Percentiles rank a stretch among this genome's conserved stretches.
Conservation (phyloP, 2,113 vertebrate species). For the Dicentrarchus labrax region DNA sequence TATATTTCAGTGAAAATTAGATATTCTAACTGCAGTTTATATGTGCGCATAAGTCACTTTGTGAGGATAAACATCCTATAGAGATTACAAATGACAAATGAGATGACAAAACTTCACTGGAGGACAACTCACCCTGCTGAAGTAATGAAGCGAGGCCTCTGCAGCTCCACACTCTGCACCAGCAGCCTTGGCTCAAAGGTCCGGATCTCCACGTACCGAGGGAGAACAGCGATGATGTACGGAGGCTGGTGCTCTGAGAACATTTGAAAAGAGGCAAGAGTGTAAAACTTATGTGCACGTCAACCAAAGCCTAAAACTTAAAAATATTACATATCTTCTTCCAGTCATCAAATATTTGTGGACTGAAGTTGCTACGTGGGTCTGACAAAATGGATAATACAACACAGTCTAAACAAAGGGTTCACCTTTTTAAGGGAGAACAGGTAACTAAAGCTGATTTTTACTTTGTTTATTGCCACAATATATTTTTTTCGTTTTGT, state of each 20-base stretch:
- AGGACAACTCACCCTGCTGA: slow-evolving; percentile 90
- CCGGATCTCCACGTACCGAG: slow-evolving; percentile 96
- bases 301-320: not conserved
- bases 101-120: not conserved
- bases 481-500: too few relatives aligned
- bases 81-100: too few relatives aligned
- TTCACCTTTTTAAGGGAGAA: not conserved
- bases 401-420: not conserved
- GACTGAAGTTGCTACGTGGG: not conserved
- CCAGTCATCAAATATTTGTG: not conserved
- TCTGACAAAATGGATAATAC: not conserved
- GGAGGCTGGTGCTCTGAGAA: slow-evolving; percentile 94
- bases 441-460: not conserved
- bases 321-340: not conserved
- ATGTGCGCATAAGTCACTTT: not conserved
- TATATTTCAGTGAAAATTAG: not conserved
- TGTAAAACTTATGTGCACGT: not conserved
- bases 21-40: not conserved
- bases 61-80: not conserved
- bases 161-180: slow-evolving; percentile 97
- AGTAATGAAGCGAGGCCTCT: slow-evolving; percentile 96
- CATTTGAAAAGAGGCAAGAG: not conserved
- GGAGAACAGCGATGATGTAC: slow-evolving; percentile 97
- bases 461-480: not conserved
- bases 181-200: slow-evolving; percentile 95